Evolutionary conservation across 2,888 invertebrate genomes (phyloP), one percentile per base, ranked within the genome.

Genomic region (Tiphia femorata): DNA sequence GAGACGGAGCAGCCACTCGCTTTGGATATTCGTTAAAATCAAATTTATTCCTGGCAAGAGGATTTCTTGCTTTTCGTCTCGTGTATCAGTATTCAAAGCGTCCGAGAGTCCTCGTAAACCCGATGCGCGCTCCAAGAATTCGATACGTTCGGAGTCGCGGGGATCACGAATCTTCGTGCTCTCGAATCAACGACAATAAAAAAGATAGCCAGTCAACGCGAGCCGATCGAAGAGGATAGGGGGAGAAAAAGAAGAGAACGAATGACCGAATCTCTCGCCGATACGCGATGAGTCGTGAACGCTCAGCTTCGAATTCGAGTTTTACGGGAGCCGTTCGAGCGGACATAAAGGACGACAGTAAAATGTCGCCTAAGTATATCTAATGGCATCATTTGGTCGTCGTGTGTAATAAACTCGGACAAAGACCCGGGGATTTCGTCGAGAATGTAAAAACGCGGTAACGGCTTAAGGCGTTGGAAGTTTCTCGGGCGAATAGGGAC

Each of bases 361-460:
- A 79, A 79, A 63, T 75, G 65, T 62, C 64, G 57, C 72, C 75
- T 77, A 78, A 79, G 77, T 77, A 79, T 77, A 75, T 74, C 77
- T 79, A 79, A 79, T 79, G 77, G 75, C 77, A 77, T 77, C 77
- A 77, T 79, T 77, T 74, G 66, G 67, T 62, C 63, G 70, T 63
- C 58, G 51, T 64, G 43, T 60, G 75, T 65, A 74, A 77, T 77
- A 74, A 77, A 78, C 65, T 57, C 69, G 63, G 58, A 75, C 71
- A 72, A 73, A 68, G 67, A 67, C 52, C 66, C 47, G 54, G 44
- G 67, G 71, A 73, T 73, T 77, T 73, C 70, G 73, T 74, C 70
- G 72, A 69, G 65, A 64, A 66, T 72, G 67, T 73, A 69, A 73
- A 72, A 71, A 69, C 62, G 49, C 41, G 49, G 58, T 52, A 58